These are phyloP conservation scores for Drosophila tanythrix DNA, from an alignment of 2,888 invertebrate genomes.

Conservation along the genomic window DNA sequence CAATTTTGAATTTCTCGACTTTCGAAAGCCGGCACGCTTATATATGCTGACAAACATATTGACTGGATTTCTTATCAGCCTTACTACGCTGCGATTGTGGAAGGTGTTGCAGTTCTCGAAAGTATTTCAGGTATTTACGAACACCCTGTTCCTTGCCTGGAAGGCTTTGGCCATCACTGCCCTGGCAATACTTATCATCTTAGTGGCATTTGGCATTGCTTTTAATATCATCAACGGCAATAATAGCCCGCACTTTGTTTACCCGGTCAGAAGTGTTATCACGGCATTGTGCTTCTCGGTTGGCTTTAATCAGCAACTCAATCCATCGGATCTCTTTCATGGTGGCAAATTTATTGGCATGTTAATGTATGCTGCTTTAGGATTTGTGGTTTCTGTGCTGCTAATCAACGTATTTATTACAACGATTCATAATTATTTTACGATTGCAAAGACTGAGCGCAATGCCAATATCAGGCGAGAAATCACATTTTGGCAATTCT, in stretches of 20 bases:
- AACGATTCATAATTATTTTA: constrained; percentile 74
- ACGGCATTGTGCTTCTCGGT: constrained; percentile 74
- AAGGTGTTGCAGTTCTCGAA: constrained; percentile 81
- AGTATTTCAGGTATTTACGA: constrained; percentile 77
- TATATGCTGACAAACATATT: constrained; percentile 54
- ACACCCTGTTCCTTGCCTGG: constrained; percentile 68
- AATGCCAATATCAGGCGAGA: constrained; percentile 4
- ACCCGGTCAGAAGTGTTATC: constrained; percentile 59
- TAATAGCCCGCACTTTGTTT: constrained; percentile 63
- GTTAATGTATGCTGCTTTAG: constrained; percentile 69
- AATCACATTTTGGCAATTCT: constrained; percentile 74
- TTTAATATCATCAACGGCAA: constrained; percentile 78
- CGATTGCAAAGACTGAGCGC: constrained; percentile 40
- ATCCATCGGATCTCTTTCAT: constrained; percentile 60
- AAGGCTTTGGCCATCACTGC: constrained; percentile 59
- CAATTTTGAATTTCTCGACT: constrained; percentile 78
- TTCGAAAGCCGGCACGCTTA: constrained; percentile 69
- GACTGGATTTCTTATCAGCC: constrained; percentile 75
- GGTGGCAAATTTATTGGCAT: constrained; percentile 76
- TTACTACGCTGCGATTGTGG: constrained; percentile 82
- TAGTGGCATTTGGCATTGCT: constrained; percentile 70
- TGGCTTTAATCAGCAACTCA: constrained; percentile 67
- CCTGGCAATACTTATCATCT: constrained; percentile 65
- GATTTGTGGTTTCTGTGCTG: constrained; percentile 72
- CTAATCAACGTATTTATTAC: constrained; percentile 81